A percentile compares a stretch with the other conserved stretches of the same genome.
These are phyloP conservation scores for Sweltsa coloradensis DNA, from an alignment of 1,140 invertebrate species.

Conservation along the genomic window DNA sequence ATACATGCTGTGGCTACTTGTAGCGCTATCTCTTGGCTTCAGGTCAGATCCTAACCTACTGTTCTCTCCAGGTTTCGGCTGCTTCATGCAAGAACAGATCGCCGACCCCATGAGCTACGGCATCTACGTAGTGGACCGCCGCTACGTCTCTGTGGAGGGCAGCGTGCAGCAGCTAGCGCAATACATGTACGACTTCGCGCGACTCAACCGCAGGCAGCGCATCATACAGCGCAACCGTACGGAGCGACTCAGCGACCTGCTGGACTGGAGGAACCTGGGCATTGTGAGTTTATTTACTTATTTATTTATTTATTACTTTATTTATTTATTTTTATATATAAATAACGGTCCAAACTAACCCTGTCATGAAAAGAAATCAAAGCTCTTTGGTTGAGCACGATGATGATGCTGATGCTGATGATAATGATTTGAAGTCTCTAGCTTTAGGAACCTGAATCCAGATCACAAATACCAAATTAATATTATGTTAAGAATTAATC, in stretches of 20 bases:
- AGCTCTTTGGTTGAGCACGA: no score
- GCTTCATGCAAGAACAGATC: slow-evolving; percentile 98
- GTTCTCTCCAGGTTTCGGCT: slow-evolving; percentile 72
- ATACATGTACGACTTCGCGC: slow-evolving; percentile 91
- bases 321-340: no score
- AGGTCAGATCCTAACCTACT: slow-evolving; percentile 1
- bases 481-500: no score
- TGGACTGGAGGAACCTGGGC: slow-evolving; percentile 97
- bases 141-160: slow-evolving; percentile 77
- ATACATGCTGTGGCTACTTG: no score
- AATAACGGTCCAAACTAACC: no score
- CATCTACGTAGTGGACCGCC: slow-evolving; percentile 94
- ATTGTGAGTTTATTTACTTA: slow-evolving; percentile 67
- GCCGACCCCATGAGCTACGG: slow-evolving; percentile 97
- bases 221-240: slow-evolving; percentile 98
- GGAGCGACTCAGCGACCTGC: slow-evolving; percentile 89
- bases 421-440: no score
- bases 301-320: no score
- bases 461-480: no score
- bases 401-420: no score
- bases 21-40: no score
- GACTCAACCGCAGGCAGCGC: slow-evolving; percentile 81
- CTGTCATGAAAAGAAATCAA: no score
- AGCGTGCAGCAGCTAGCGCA: slow-evolving; percentile 88
- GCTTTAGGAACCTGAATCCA: no score